Base-by-base conservation (phyloP, 2,113 vertebrate genomes). In the Brachypodius melanocephalos region DNA sequence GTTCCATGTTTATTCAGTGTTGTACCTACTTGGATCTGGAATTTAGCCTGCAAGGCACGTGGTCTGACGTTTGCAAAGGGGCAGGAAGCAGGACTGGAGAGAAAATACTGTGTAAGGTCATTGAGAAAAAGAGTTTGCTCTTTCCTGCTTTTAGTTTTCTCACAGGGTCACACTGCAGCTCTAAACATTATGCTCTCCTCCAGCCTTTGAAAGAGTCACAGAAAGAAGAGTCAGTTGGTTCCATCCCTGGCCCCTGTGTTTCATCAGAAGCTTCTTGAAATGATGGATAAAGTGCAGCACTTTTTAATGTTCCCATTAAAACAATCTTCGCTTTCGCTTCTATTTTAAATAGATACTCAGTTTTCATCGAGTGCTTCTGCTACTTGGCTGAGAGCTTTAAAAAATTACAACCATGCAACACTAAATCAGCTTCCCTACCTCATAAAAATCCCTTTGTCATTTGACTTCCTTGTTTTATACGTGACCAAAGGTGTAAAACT, bases 1-100 rank as follows among this genome's bases (percentile, higher is more conserved):
- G 96, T 92, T 78, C 89, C 89, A 21, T 98, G 97, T 98, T 98
- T 93, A 97, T 98, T 97, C 85, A 95, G 96, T 77, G 45, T 74
- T 93, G 89, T 63, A 66, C 66, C 66, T 81, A 21, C 85, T 85
- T 95, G 90, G 96, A 96, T 96, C 97, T 97, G 96, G 96, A 97
- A 85, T 88, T 72, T 93, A 96, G 98, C 94, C 97, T 98, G 78
- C 61, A 82, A 97, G 93, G 95, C 95, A 67, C 97, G 29, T 48
- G 96, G 94, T 96, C 97, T 98, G 97, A 95, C 97, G 96, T 97
- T 65, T 95, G 90, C 81, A 82, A 86, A 88, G 78, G 91, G 85
- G 95, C 87, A 48, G 79, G 85, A 15, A 42, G 20, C n/a, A 40
- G 49, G 62, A 25, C 36, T 14, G 46, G 88, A 9, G 59, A 36